Conservation (phyloP, 2,797 vertebrate genomes). For the Masticophis lateralis region DNA sequence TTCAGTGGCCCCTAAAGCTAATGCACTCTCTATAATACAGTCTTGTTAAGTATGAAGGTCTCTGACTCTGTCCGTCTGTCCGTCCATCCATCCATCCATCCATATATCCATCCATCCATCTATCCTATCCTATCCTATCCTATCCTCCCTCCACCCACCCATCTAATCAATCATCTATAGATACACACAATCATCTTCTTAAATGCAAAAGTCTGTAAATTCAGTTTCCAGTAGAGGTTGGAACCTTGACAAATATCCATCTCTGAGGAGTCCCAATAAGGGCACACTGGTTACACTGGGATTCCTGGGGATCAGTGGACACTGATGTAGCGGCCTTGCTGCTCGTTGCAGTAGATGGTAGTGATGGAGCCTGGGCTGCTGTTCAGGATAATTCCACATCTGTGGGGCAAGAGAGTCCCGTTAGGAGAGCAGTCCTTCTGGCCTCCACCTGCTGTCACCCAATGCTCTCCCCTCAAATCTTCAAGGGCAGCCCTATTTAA, state of each 20-base stretch:
- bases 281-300: neutral
- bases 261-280: neutral
- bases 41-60: neutral
- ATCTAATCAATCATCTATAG: too few species aligned
- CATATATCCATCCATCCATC: too few species aligned
- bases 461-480: too few species aligned
- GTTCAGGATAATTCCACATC: neutral
- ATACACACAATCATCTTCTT: neutral
- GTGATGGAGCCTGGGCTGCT: neutral
- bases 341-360: neutral
- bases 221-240: neutral
- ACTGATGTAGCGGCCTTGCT: neutral
- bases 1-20: neutral
- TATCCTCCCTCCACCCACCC: too few species aligned
- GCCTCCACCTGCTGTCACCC: neutral
- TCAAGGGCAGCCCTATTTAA: too few species aligned
- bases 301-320: neutral
- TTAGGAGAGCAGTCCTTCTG: neutral
- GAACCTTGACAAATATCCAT: neutral
- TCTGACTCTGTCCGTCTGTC: too few species aligned
- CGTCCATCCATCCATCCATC: too few species aligned
- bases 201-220: neutral
- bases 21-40: neutral
- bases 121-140: too few species aligned
- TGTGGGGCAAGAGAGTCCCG: neutral